Percentiles rank a stretch among this genome's conserved stretches.
Evolutionary conservation across 2,113 vertebrate genomes (phyloP).

Genomic region (Alaudala cheleensis): DNA sequence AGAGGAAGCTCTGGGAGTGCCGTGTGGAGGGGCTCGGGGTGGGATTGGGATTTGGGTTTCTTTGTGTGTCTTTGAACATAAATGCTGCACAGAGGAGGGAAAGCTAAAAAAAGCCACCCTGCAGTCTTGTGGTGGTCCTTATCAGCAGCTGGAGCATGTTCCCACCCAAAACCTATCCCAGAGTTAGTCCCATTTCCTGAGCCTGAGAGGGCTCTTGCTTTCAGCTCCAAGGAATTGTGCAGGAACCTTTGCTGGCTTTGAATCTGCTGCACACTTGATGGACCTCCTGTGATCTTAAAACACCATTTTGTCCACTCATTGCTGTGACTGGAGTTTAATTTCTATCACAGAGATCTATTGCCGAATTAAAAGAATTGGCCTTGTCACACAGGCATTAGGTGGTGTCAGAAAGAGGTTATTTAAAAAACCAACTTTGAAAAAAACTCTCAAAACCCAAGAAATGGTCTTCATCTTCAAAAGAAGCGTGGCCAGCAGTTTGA

Average conservation of each 20-base stretch:
- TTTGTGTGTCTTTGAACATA: neutral
- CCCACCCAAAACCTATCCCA: neutral
- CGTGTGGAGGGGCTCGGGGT: neutral
- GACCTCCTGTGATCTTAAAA: neutral
- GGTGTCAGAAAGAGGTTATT: neutral
- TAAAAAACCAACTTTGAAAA: neutral
- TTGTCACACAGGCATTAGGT: neutral
- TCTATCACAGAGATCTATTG: neutral
- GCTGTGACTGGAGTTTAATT: neutral
- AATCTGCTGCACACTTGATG: fast-evolving
- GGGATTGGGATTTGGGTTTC: neutral
- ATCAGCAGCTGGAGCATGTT: neutral
- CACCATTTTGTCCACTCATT: neutral
- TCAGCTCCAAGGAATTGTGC: fast-evolving
- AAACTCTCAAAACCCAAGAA: neutral
- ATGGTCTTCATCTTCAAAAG: neutral
- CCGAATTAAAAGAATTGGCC: neutral
- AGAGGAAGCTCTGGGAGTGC: neutral
- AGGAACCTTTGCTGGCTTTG: neutral
- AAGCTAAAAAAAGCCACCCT: neutral
- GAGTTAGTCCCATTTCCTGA: neutral
- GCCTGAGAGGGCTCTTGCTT: neutral
- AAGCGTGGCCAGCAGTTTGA: fast-evolving
- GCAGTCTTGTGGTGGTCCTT: neutral
- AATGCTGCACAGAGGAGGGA: neutral